Evolutionary conservation across 2,113 vertebrate species (phyloP), one percentile per base, ranked within the genome.

Genomic region (Cyanistes caeruleus): DNA sequence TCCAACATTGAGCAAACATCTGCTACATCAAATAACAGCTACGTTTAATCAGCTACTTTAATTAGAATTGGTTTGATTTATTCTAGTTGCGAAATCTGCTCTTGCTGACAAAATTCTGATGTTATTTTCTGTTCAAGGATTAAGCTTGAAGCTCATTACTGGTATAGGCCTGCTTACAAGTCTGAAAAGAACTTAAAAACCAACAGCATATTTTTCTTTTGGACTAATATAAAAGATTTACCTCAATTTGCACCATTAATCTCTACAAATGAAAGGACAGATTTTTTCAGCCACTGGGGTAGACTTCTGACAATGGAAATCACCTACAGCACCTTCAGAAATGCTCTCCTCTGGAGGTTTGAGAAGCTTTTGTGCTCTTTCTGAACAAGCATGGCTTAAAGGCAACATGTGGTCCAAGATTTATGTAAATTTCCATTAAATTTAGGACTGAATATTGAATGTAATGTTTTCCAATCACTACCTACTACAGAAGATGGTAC

Each of bases 361-460:
- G 43, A 79, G 53, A 44, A 52, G 30, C 13, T 74, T 60, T 78
- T 81, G 64, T 64, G 52, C 30, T 80, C 27, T 49, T 9, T 24
- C 37, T 25, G 37, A 39, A 82, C 70, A 88, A 88, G 82, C 3
- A 51, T 3, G 58, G 37, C 78, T 91, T 76, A 56, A 79, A 93
- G 78, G 56, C 39, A 93, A 70, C n/a, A 60, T 5, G 7, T 68
- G 74, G 75, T 22, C 28, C 30, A 63, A 48, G 76, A 73, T 24
- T 88, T 70, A 90, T 53, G 53, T n/a, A 94, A 83, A 85, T 79
- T 11, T 44, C 69, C 4, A 33, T 77, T 91, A 89, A 60, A 86
- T 92, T 92, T 89, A 65, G 68, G n/a, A 62, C 27, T 84, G 72
- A 89, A 86, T 59, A 93, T 77, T 80, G 72, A 90, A 13, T 35